Evolutionary conservation across 2,113 vertebrate species (phyloP), one percentile per base, ranked within the genome.

Genomic region (Gobio gobio): DNA sequence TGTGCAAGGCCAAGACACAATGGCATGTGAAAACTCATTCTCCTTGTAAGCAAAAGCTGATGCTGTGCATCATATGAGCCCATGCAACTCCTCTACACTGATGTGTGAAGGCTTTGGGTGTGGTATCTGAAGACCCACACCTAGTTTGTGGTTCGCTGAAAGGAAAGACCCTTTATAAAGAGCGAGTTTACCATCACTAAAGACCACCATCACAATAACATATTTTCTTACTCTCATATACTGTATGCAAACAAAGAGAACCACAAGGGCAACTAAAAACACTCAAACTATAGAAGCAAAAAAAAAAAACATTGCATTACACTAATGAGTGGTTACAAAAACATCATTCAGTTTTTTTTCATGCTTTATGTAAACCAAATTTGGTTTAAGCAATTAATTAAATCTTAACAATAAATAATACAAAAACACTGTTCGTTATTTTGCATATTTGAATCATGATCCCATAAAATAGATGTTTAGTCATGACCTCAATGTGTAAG

Each of bases 51-150:
- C 13, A 58, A 74, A 72, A 26, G 9, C 16, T 51, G 49, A 10
- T 68, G 16, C 40, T 63, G 83, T 26, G 74, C 47, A 66, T n/a
- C 22, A 33, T 49, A 59, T 58, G 10, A 75, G 54, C 51, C 56
- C 7, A 2, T 54, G 16, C 45, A 77, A 16, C 26, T 20, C 68
- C n/a, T 40, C 51, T 20, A 78, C 24, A 18, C 24, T 33, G 20
- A 83, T 56, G 82, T 87, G 86, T 79, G 75, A 87, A 83, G 10
- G n/a, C 4, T 47, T 78, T 43, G 47, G 59, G 78, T 79, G 58
- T 79, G 77, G 78, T 79, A 26, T 63, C 13, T 61, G 43, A 56
- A 61, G 56, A 24, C 47, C 36, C 26, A 47, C 16, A 70, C 80
- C 64, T 26, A 76, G 40, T 61, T 54, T 86, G 54, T 81, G 81